A percentile compares a stretch with the other conserved stretches of the same genome.
phyloP scores from a whole-genome alignment of 2,888 invertebrate genomes.

The Hypselothyrea guttata region DNA sequence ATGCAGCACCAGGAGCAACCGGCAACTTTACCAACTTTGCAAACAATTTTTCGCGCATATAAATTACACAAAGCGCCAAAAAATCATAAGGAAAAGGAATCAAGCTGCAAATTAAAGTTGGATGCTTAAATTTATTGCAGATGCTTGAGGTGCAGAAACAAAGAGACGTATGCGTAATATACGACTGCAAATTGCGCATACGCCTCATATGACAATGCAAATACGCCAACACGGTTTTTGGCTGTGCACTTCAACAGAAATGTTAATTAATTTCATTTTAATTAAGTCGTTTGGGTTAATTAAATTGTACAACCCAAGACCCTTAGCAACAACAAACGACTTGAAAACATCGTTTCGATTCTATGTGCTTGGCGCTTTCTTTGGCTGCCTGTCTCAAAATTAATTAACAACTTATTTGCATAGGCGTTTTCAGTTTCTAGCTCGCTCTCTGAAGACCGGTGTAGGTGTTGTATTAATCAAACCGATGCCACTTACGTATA shows the following conservation, averaged over 20 bases:
- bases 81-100: conserved; percentile 34
- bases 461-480: neutral
- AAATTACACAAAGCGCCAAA: conserved; percentile 56
- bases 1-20: conserved; percentile 39
- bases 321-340: conserved; percentile 27
- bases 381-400: conserved; percentile 52
- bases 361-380: neutral
- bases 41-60: conserved; percentile 68
- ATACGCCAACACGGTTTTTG: conserved; percentile 17
- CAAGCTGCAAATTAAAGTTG: conserved; percentile 52
- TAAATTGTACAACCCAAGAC: conserved; percentile 40
- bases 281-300: conserved; percentile 57
- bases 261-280: conserved; percentile 68
- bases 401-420: conserved; percentile 66
- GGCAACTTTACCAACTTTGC: conserved; percentile 59
- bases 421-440: conserved; percentile 19
- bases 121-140: conserved; percentile 63
- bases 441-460: conserved; percentile 10
- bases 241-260: conserved; percentile 35
- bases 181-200: conserved; percentile 45
- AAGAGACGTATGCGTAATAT: conserved; percentile 59
- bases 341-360: conserved; percentile 13
- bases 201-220: conserved; percentile 16
- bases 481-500: conserved; percentile 19
- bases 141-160: conserved; percentile 45